A percentile compares a stretch with the other conserved stretches of the same genome.
Evolutionary conservation across 2,888 invertebrate species (phyloP).

Genomic region (Acanthosepion lycidas): DNA sequence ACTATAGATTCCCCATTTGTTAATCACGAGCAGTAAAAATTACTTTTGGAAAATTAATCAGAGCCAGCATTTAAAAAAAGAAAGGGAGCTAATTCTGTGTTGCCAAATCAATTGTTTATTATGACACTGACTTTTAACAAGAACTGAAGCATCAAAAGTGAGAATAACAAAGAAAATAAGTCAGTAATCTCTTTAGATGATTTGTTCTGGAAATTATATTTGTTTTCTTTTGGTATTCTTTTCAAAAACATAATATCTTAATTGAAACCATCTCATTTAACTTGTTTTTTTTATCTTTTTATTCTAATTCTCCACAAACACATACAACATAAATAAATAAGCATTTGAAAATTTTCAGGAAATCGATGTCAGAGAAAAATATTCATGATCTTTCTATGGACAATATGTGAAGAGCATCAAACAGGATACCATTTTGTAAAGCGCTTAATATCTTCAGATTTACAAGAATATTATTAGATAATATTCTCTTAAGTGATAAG

Average conservation of each 20-base stretch:
- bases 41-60: neutral
- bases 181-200: neutral
- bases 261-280: neutral
- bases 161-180: neutral
- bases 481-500: too few relatives aligned
- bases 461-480: too few relatives aligned
- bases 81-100: neutral
- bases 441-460: too few relatives aligned
- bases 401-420: too few relatives aligned
- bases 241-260: neutral
- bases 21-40: neutral
- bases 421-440: too few relatives aligned
- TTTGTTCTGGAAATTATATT: neutral
- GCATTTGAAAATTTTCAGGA: too few relatives aligned
- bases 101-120: neutral
- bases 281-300: too few relatives aligned
- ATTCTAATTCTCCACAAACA: too few relatives aligned
- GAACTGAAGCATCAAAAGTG: neutral
- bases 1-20: neutral
- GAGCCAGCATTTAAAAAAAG: neutral
- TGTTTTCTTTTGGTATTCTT: neutral
- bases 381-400: too few relatives aligned
- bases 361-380: too few relatives aligned
- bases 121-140: neutral
- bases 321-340: too few relatives aligned